Conservation (phyloP, 2,113 vertebrate genomes). For the Tachysurus vachellii region DNA sequence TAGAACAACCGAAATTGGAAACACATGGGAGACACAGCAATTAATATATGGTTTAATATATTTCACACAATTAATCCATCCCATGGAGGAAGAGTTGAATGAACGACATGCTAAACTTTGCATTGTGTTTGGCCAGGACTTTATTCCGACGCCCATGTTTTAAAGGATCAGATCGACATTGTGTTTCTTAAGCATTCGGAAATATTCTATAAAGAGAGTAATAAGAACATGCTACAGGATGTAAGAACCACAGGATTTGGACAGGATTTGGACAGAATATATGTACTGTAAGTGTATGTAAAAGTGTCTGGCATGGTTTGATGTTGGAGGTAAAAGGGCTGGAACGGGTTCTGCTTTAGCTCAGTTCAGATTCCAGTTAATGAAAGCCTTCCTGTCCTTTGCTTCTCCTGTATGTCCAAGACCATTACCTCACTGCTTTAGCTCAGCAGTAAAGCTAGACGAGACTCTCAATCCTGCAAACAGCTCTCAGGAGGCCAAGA, state of each 20-base stretch:
- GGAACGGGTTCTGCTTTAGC: slow-evolving; percentile 21
- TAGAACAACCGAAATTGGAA: background rate
- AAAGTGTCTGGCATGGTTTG: background rate
- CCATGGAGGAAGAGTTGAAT: background rate
- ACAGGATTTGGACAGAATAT: background rate
- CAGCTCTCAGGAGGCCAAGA: background rate
- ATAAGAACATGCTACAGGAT: background rate
- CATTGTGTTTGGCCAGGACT: background rate
- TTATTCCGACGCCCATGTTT: background rate
- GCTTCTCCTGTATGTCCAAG: slow-evolving; percentile 11
- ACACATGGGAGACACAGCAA: background rate
- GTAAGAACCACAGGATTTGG: background rate
- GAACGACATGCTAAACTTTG: background rate
- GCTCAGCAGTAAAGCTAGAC: background rate
- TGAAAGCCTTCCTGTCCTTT: slow-evolving; percentile 38
- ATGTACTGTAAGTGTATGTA: background rate
- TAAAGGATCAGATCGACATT: background rate
- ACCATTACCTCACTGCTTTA: slow-evolving; percentile 36
- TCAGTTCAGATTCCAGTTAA: slow-evolving; percentile 16
- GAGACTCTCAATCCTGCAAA: background rate
- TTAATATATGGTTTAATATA: background rate
- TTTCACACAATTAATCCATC: too few relatives aligned
- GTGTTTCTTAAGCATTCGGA: background rate
- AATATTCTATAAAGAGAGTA: background rate
- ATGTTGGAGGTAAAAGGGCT: slow-evolving; percentile 1